Conservation (phyloP, 2,113 vertebrate species). For the Ellobius talpinus region DNA sequence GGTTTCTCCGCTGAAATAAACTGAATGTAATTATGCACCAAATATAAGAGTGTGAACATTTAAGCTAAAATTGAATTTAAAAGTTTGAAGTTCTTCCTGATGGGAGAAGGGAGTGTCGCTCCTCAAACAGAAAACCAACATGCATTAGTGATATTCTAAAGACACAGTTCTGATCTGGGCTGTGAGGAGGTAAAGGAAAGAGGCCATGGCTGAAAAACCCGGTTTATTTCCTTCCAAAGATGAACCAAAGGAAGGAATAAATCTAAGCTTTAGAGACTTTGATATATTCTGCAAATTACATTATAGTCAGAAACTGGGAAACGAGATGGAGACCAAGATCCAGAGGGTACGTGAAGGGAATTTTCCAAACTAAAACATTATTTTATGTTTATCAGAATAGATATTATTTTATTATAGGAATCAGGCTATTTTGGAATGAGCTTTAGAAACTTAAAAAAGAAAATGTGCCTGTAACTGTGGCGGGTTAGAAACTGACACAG, state of each 20-base stretch:
- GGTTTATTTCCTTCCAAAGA: not conserved
- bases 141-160: not conserved
- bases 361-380: not conserved
- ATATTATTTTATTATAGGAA: not conserved
- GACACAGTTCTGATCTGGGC: not conserved
- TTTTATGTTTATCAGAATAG: not conserved
- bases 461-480: not conserved
- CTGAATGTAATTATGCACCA: conserved; percentile 61
- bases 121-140: conserved; percentile 41
- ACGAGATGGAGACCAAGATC: not conserved
- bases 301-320: not conserved
- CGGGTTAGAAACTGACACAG: not conserved
- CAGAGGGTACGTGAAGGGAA: not conserved
- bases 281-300: not conserved
- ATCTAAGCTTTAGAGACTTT: conserved; percentile 31
- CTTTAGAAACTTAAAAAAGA: not conserved
- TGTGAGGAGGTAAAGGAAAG: not conserved
- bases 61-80: conserved; percentile 65
- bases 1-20: conserved; percentile 45
- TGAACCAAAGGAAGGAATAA: conserved; percentile 7
- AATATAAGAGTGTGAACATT: conserved; percentile 56
- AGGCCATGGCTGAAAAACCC: not conserved
- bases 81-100: conserved; percentile 57
- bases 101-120: not conserved
- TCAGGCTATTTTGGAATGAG: not conserved